A percentile compares a stretch with the other conserved stretches of the same genome.
Conservation (phyloP, 2,797 vertebrate species). For the Glyptemys insculpta region DNA sequence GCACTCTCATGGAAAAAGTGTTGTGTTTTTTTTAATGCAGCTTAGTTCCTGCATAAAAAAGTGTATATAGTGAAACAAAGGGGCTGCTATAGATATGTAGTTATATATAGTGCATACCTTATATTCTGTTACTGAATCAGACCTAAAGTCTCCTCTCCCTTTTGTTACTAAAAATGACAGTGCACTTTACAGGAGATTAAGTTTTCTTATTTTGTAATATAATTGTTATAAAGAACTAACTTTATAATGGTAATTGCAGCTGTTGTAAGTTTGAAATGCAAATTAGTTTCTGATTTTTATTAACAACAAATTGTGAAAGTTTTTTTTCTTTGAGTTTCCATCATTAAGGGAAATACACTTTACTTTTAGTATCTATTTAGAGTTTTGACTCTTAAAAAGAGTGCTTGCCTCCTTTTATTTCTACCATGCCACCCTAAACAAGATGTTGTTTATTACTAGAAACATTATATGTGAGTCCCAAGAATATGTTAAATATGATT, state of each 20-base stretch:
- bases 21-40: background rate
- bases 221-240: constrained; percentile 45
- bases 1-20: background rate
- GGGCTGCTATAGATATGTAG: background rate
- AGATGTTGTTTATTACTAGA: constrained; percentile 87
- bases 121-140: constrained; percentile 35
- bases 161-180: constrained; percentile 17
- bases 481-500: constrained; percentile 86
- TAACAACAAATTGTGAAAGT: constrained; percentile 44
- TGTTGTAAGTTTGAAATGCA: constrained; percentile 37
- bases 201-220: constrained; percentile 34
- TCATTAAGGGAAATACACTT: constrained; percentile 44
- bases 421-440: constrained; percentile 78
- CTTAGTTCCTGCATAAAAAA: constrained; percentile 53
- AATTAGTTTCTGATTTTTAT: constrained; percentile 31
- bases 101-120: constrained; percentile 10
- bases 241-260: constrained; percentile 43
- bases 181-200: background rate
- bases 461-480: constrained; percentile 82
- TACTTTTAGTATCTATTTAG: constrained; percentile 35
- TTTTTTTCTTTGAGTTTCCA: constrained; percentile 47
- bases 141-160: background rate
- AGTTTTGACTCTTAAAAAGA: constrained; percentile 81
- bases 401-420: constrained; percentile 75
- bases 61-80: background rate